phyloP scores from a whole-genome alignment of 2,113 vertebrate species.

The Pica pica region DNA sequence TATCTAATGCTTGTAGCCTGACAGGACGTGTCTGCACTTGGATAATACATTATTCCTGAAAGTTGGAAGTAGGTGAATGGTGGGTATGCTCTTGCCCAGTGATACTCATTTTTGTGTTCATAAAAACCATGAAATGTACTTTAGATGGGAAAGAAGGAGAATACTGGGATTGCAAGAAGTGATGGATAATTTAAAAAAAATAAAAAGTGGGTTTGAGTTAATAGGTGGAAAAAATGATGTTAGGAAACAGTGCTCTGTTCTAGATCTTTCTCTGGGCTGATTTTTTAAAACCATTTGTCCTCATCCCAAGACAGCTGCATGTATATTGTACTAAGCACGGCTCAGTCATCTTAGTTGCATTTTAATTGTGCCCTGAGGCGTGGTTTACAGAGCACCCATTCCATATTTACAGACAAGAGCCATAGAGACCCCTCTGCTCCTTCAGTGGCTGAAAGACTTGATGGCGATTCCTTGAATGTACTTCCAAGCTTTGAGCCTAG shows the following conservation, averaged over 20 bases:
- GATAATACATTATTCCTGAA: background rate
- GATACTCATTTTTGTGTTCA: background rate
- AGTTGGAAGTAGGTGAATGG: background rate
- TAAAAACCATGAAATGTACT: background rate
- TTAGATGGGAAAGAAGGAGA: background rate
- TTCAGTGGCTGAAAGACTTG: background rate
- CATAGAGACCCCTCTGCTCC: background rate
- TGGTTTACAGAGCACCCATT: background rate
- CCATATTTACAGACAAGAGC: background rate
- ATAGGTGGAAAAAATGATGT: background rate
- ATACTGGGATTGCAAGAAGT: background rate
- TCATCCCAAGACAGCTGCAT: background rate
- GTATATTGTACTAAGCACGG: background rate
- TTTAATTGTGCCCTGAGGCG: background rate
- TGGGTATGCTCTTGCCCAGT: background rate
- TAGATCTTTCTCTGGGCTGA: background rate
- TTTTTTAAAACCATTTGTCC: background rate
- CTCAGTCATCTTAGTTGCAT: background rate
- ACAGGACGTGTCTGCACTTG: background rate
- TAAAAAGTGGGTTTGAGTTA: background rate
- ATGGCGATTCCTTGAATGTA: background rate
- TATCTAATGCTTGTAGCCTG: background rate
- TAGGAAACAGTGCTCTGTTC: background rate
- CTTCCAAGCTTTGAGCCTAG: background rate
- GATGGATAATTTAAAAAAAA: background rate